Evolutionary conservation across 53 echinoderm and acorn worm species (phyloP).

Genomic region (Paracentrotus lividus): DNA sequence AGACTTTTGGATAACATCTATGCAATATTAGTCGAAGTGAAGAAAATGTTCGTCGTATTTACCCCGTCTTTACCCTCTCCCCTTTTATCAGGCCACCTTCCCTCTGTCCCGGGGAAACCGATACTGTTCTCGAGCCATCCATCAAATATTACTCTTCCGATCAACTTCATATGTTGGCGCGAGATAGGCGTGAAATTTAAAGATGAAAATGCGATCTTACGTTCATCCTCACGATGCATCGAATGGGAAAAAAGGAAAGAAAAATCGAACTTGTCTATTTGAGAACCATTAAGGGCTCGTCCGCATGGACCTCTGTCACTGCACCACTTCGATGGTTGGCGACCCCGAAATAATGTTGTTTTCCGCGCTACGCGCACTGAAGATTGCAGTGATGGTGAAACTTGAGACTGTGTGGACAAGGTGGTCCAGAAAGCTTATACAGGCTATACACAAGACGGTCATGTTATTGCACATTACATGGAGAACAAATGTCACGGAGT

Average conservation of each 20-base stretch:
- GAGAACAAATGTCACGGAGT: constrained; percentile 47
- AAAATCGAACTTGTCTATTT: constrained; percentile 61
- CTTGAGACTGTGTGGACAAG: neutral
- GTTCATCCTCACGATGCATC: constrained; percentile 26
- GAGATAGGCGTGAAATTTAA: constrained; percentile 18
- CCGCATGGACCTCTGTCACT: neutral
- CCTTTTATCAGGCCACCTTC: neutral
- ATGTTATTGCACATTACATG: constrained; percentile 30
- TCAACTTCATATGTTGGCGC: neutral
- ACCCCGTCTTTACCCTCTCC: neutral
- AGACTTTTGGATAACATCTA: too few relatives aligned
- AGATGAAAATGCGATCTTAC: constrained; percentile 47
- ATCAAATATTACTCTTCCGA: constrained; percentile 43
- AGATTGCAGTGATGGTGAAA: neutral
- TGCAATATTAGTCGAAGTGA: too few relatives aligned
- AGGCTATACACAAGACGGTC: neutral
- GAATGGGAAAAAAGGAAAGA: neutral
- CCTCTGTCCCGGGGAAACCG: neutral
- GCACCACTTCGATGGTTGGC: neutral
- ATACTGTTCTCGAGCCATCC: constrained; percentile 36
- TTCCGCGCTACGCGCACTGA: neutral
- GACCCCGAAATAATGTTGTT: neutral
- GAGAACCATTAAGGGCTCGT: constrained; percentile 45
- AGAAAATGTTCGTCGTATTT: too few relatives aligned
- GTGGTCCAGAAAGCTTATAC: constrained; percentile 18